Evolutionary conservation across 1,140 invertebrate genomes (phyloP).

Genomic region (Tachypleus tridentatus): DNA sequence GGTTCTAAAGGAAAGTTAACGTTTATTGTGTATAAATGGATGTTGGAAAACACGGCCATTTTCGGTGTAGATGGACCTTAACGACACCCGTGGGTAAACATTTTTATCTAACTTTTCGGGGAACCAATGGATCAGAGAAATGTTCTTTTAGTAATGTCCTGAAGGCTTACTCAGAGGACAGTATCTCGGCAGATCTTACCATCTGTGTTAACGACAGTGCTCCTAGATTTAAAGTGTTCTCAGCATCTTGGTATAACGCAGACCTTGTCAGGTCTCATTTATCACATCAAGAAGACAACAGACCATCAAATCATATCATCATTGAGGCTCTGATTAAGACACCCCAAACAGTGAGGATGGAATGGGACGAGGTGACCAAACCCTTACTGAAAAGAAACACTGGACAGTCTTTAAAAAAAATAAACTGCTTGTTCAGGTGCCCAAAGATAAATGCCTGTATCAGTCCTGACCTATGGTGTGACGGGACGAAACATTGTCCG

Average conservation of each 20-base stretch:
- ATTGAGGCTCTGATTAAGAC: conserved; percentile 63
- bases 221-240: too few relatives aligned
- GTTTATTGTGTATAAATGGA: conserved; percentile 11
- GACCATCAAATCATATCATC: conserved; percentile 38
- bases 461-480: conserved; percentile 74
- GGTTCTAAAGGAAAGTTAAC: conserved; percentile 21
- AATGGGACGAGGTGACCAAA: conserved; percentile 67
- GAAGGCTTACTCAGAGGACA: conserved; percentile 19
- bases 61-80: conserved; percentile 19
- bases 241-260: too few relatives aligned
- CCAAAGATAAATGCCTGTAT: conserved; percentile 78
- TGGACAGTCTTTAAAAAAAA: conserved; percentile 39
- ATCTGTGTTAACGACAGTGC: too few relatives aligned
- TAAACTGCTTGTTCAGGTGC: conserved; percentile 60
- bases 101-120: conserved; percentile 17
- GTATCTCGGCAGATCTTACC: too few relatives aligned
- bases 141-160: conserved; percentile 18
- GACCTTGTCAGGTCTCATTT: too few relatives aligned
- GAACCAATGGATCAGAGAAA: conserved; percentile 10
- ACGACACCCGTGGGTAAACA: conserved; percentile 14
- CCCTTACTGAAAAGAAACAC: conserved; percentile 24
- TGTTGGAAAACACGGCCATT: conserved; percentile 1
- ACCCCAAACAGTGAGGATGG: conserved; percentile 55
- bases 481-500: conserved; percentile 69
- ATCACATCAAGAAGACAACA: too few relatives aligned